Evolutionary conservation across 2,888 invertebrate genomes (phyloP).

Genomic region (Aphelenchoides bicaudatus): DNA sequence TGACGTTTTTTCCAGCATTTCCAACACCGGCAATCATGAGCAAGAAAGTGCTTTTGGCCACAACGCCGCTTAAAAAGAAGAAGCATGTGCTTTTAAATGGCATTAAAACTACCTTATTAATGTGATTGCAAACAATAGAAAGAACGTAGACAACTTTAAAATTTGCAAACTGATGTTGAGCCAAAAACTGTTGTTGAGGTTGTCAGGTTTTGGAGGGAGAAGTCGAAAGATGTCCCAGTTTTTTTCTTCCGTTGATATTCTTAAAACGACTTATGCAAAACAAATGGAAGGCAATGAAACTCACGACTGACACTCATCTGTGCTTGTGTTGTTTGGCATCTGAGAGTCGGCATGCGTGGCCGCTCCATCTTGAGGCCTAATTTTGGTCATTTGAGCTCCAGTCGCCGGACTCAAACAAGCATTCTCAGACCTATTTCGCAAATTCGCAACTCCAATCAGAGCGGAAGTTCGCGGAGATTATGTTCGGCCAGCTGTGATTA

Average conservation of each 20-base stretch:
- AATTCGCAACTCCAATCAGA: neutral
- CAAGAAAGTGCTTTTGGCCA: slow-evolving; percentile 56
- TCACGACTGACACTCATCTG: neutral
- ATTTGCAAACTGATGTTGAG: slow-evolving; percentile 58
- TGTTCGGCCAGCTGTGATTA: slow-evolving; percentile 73
- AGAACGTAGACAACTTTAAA: slow-evolving; percentile 59
- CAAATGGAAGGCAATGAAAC: neutral
- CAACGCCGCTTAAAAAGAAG: slow-evolving; percentile 45
- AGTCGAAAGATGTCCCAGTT: slow-evolving; percentile 81
- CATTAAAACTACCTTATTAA: too few species aligned
- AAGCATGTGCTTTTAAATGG: too few species aligned
- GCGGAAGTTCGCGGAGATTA: slow-evolving; percentile 76
- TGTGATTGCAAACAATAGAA: slow-evolving; percentile 55
- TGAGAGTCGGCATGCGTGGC: neutral
- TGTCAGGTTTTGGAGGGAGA: slow-evolving; percentile 66
- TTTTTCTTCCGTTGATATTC: slow-evolving; percentile 57
- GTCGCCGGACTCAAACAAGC: too few species aligned
- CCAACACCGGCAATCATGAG: slow-evolving; percentile 60
- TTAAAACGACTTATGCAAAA: neutral
- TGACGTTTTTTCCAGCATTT: slow-evolving; percentile 54
- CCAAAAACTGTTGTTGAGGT: slow-evolving; percentile 56
- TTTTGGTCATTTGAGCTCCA: slow-evolving; percentile 5
- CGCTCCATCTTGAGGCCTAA: neutral
- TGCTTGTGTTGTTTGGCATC: neutral
- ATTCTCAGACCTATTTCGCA: too few species aligned